phyloP scores from a whole-genome alignment of 2,113 vertebrate species.

The Sorex fumeus region DNA sequence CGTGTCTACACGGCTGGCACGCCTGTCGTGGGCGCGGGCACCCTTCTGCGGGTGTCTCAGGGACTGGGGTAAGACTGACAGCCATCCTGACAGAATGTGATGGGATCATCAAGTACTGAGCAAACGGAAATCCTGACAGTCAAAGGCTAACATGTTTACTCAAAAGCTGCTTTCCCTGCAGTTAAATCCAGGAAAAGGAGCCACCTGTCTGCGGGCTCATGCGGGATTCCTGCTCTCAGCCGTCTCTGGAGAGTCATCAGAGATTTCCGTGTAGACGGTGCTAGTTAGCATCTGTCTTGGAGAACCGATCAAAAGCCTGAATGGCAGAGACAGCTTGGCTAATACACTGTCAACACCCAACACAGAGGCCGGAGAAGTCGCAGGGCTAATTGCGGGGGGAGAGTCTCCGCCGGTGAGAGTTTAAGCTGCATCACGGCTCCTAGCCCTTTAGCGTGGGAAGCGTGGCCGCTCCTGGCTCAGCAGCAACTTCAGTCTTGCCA shows the following conservation, averaged over 20 bases:
- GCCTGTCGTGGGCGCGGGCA: too few species aligned
- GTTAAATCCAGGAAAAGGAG: slow-evolving; percentile 65
- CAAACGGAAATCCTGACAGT: slow-evolving; percentile 8
- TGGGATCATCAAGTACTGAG: slow-evolving; percentile 38
- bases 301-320: slow-evolving; percentile 80
- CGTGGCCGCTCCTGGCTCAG: slow-evolving; percentile 26
- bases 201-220: slow-evolving; percentile 57
- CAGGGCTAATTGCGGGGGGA: slow-evolving; percentile 62
- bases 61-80: not conserved
- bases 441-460: not conserved
- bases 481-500: slow-evolving; percentile 23
- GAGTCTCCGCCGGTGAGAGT: slow-evolving; percentile 52
- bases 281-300: slow-evolving; percentile 82
- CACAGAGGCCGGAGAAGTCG: slow-evolving; percentile 63
- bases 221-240: slow-evolving; percentile 62
- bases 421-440: slow-evolving; percentile 50
- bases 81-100: slow-evolving; percentile 37
- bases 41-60: too few species aligned
- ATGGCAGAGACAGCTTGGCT: slow-evolving; percentile 71
- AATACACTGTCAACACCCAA: slow-evolving; percentile 79
- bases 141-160: slow-evolving; percentile 38
- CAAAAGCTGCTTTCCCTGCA: slow-evolving; percentile 7
- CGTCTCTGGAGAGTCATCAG: slow-evolving; percentile 76
- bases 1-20: too few species aligned
- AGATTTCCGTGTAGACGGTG: slow-evolving; percentile 77